Evolutionary conservation across 2,797 vertebrate genomes (phyloP), one percentile per base, ranked within the genome.

Genomic region (Presbytis comata): DNA sequence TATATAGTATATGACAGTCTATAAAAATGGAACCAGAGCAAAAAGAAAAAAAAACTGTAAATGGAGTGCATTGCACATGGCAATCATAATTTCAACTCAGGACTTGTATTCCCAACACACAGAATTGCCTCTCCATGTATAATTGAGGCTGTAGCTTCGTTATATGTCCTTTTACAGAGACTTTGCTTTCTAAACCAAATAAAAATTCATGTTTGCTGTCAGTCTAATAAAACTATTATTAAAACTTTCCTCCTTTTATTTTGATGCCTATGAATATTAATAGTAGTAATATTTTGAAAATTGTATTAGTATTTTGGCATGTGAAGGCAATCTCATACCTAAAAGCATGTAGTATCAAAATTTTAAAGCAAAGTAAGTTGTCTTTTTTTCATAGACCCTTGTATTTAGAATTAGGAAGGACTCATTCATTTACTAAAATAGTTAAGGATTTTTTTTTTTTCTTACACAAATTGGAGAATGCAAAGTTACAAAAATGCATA

Each of bases 11-110:
- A 96, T 75, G 67, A 55, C 95, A 72, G 78, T 80, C 92, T 39
- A 57, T 97, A 97, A 97, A 95, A 95, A 92, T 82, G 36, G 97
- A 98, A 97, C 19, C 1, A 12, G 96, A 97, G 72, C 76, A 96
- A 91, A 97, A 93, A 84, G 13, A 67, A 83, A 93, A 86, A 93
- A 91, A 80, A n/a, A 64, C 26, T 96, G 5, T 3, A 82, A 53
- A 96, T 83, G 12, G 87, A 53, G 82, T 93, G 93, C 36, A 86
- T 19, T 97, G 44, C 41, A 98, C 61, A 96, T 79, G 97, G 88
- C 90, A 95, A 92, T 94, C 72, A 80, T 96, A 96, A 96, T 79
- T 84, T 33, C 72, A 13, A 74, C 53, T 87, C 41, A 85, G 0
- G 30, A 17, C 53, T 82, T 33, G 74, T 41, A 59, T 96, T 96